Conservation (phyloP, 2,113 vertebrate genomes). For the Ictidomys tridecemlineatus region DNA sequence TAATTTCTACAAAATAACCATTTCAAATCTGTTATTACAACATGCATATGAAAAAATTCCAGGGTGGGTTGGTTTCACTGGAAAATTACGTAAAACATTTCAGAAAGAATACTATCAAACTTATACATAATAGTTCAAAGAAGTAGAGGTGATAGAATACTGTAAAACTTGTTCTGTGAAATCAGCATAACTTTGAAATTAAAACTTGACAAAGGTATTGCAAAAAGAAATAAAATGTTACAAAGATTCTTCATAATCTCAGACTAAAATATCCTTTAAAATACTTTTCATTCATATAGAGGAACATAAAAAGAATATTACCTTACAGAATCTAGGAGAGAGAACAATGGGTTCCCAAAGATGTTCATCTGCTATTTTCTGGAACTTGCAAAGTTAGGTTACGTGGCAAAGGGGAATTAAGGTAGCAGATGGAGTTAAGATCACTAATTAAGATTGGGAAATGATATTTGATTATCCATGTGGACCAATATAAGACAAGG, state of each 20-base stretch:
- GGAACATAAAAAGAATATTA: background rate
- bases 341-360: background rate
- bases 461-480: background rate
- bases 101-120: background rate
- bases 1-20: background rate
- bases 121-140: background rate
- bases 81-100: background rate
- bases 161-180: background rate
- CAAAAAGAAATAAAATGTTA: background rate
- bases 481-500: background rate
- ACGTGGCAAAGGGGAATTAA: background rate
- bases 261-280: background rate
- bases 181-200: background rate
- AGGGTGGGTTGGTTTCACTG: background rate
- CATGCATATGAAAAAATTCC: background rate
- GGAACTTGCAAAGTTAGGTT: background rate
- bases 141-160: background rate
- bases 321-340: background rate
- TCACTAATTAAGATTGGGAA: background rate
- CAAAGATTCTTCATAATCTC: background rate
- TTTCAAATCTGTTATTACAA: background rate
- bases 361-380: background rate
- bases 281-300: background rate
- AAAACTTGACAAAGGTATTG: background rate
- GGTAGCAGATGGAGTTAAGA: background rate